Evolutionary conservation across 2,797 vertebrate species (phyloP).

Genomic region (Micromesistius poutassou): DNA sequence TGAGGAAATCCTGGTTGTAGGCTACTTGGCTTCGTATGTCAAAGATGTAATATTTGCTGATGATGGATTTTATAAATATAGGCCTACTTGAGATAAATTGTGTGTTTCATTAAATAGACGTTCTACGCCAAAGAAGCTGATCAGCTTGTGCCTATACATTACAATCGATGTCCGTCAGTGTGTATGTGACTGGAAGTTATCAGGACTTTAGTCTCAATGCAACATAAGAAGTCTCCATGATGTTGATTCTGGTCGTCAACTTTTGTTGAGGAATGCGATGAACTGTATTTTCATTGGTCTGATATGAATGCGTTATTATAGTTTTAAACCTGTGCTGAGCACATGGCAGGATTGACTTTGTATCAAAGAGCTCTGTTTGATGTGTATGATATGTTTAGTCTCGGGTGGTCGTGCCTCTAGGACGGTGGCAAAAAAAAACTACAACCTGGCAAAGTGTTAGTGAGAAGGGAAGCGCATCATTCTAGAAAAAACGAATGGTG

Average conservation of each 20-base stretch:
- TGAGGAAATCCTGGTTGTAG: neutral
- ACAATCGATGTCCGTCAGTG: neutral
- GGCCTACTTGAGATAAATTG: neutral
- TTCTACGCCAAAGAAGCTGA: neutral
- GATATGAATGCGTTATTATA: slow-evolving; percentile 46
- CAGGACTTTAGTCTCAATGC: neutral
- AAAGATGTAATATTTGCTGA: neutral
- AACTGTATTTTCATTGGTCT: slow-evolving; percentile 19
- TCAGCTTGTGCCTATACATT: neutral
- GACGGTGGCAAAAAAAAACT: slow-evolving; percentile 52
- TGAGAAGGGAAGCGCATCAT: slow-evolving; percentile 23
- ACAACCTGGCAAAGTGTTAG: slow-evolving; percentile 5
- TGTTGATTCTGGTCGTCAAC: slow-evolving; percentile 29
- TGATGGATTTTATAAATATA: neutral
- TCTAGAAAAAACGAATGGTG: slow-evolving; percentile 8
- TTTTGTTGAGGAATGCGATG: slow-evolving; percentile 50
- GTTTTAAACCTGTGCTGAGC: slow-evolving; percentile 41
- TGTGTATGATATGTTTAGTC: slow-evolving; percentile 57
- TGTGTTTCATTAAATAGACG: neutral
- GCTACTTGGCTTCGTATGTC: neutral
- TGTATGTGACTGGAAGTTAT: neutral
- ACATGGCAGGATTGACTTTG: slow-evolving; percentile 24
- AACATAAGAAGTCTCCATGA: neutral
- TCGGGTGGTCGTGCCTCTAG: slow-evolving; percentile 28
- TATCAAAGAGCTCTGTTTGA: slow-evolving; percentile 15